phyloP scores from a whole-genome alignment of 2,797 vertebrate genomes.

The Hemitrygon akajei region DNA sequence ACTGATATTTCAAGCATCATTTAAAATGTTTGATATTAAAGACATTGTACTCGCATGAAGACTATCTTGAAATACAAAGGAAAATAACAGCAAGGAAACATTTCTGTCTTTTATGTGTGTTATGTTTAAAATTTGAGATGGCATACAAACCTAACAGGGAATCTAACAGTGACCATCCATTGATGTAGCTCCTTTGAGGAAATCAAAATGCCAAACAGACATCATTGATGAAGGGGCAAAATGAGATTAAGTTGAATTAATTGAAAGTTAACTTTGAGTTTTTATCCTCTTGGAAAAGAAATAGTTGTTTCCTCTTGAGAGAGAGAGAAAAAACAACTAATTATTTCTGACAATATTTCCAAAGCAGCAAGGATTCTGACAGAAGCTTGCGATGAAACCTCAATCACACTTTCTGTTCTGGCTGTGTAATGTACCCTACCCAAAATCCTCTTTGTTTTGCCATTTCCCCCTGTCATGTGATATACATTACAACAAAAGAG shows the following conservation, averaged over 20 bases:
- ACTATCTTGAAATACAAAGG: conserved; percentile 95
- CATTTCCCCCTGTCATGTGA: neutral
- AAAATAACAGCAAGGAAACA: conserved; percentile 51
- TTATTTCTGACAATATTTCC: neutral
- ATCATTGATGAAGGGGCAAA: neutral
- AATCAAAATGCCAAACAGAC: conserved; percentile 27
- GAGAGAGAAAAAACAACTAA: too few relatives aligned
- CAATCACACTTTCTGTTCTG: neutral
- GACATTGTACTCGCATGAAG: conserved; percentile 98
- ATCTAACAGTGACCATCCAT: neutral
- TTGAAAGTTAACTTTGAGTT: neutral
- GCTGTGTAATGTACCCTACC: neutral
- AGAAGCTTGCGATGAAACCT: neutral
- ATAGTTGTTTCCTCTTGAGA: neutral
- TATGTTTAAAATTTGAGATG: conserved; percentile 28
- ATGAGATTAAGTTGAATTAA: neutral
- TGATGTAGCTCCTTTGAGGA: conserved; percentile 18
- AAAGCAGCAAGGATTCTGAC: neutral
- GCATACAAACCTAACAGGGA: neutral
- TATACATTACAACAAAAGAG: neutral
- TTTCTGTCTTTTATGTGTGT: conserved; percentile 19
- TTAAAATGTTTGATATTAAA: conserved; percentile 99
- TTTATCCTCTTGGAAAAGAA: neutral
- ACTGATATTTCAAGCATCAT: conserved; percentile 99
- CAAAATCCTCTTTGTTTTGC: neutral